Evolutionary conservation across 2,797 vertebrate genomes (phyloP).

Genomic region (Zenarchopterus dispar): DNA sequence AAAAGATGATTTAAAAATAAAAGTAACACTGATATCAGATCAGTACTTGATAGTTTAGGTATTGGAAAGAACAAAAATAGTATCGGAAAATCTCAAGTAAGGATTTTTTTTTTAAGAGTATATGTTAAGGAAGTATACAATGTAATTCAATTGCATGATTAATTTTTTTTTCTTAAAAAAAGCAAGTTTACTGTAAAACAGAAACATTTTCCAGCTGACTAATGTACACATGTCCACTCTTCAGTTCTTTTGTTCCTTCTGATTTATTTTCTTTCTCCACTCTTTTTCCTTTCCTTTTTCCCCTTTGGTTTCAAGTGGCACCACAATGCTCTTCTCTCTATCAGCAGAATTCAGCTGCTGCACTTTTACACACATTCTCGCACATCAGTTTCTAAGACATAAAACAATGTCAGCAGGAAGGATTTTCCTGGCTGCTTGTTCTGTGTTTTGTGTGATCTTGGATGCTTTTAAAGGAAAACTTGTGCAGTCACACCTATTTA

Average conservation of each 20-base stretch:
- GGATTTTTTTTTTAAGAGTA: too few relatives aligned
- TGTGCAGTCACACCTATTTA: constrained; percentile 76
- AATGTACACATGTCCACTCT: constrained; percentile 35
- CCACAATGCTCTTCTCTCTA: constrained; percentile 60
- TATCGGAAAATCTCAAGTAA: too few relatives aligned
- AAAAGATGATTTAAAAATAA: too few relatives aligned
- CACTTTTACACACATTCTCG: constrained; percentile 35
- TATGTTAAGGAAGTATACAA: too few relatives aligned
- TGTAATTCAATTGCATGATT: too few relatives aligned
- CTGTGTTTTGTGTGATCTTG: constrained; percentile 68
- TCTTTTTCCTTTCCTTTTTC: constrained; percentile 18
- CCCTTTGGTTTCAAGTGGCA: constrained; percentile 68
- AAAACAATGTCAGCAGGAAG: constrained; percentile 76
- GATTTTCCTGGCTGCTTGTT: constrained; percentile 54
- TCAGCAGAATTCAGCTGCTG: constrained; percentile 76
- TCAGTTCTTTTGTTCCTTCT: constrained; percentile 33
- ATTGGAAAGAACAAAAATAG: too few relatives aligned
- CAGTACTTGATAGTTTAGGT: too few relatives aligned
- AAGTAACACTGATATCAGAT: too few relatives aligned
- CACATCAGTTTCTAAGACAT: constrained; percentile 52
- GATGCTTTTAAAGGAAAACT: constrained; percentile 67
- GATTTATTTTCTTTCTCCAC: constrained; percentile 53
- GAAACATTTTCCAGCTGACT: constrained; percentile 17
- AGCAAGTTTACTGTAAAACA: constrained; percentile 10
- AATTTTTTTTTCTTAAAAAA: not conserved